Base-by-base conservation (phyloP, 1,140 invertebrate genomes). In the Aphidius ervi region DNA sequence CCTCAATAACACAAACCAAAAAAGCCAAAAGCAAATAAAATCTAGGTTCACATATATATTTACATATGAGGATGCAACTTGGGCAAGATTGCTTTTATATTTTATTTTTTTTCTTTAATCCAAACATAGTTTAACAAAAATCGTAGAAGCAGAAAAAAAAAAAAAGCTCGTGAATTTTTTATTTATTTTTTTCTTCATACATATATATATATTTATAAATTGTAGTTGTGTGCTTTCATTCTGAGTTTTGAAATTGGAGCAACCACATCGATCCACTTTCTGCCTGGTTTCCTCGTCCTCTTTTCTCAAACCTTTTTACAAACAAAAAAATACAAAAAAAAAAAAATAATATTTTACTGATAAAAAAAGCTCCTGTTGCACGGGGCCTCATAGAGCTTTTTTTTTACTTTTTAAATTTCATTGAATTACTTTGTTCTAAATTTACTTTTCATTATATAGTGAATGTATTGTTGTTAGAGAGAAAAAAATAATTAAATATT, bases 241-340 rank as follows among this genome's bases (percentile, higher is more conserved):
- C 23, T 31, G 23, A 31, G 23, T 31, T 31, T 31, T 46, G 63
- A 65, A 65, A 65, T 65, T 65, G 64, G 64, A 65, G 61, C 64
- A 65, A 62, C 62, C 52, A 60, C 61, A 65, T 65, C 64, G 64
- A 65, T 65, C 64, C 60, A 46, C 56, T 47, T 48, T 53, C 48
- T 23, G 46, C 47, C 50, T 49, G 20, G 53, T 41, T 54, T 56
- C 41, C 56, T 58, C 39, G 45, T 58, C 46, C 46, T 31, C 56
- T 37, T 56, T 56, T 45, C 50, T 48, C 46, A n/a, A 40, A 23
- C 46, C 46, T 7, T 45, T 10, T 37, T 47, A 57, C 39, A 55
- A 48, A 23, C 43, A 41, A 47, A 41, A 61, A 55, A 50, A 47
- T 46, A 47, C 40, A 53, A 23, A 59, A 31, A 47, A 43, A 58